These are phyloP conservation scores for Podiceps cristatus DNA, from an alignment of 2,113 vertebrate genomes.

Conservation along the genomic window DNA sequence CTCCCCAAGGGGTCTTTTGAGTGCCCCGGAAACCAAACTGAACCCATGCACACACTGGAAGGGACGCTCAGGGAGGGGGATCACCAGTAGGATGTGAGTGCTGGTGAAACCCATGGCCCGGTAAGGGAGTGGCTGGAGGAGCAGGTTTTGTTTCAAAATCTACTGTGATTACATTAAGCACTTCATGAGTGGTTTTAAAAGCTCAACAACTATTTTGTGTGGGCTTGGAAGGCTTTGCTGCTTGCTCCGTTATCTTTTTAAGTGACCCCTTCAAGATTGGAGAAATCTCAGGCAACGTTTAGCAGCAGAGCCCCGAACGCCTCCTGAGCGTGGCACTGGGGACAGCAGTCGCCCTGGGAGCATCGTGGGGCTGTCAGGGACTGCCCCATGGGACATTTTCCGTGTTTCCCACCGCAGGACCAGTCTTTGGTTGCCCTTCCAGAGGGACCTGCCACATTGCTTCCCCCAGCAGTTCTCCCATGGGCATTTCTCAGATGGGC, in stretches of 20 bases:
- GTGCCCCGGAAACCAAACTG: not conserved
- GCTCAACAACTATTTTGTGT: not conserved
- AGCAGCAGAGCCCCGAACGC: not conserved
- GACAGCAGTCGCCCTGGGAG: rapidly evolving
- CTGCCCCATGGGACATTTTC: not conserved
- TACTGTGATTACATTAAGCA: not conserved
- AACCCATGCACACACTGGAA: not conserved
- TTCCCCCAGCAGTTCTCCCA: not conserved
- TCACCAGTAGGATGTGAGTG: not conserved
- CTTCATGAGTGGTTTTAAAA: not conserved
- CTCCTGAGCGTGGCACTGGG: not conserved
- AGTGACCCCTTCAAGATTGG: not conserved
- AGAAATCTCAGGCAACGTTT: not conserved
- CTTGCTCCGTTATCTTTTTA: not conserved
- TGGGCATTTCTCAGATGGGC: not conserved
- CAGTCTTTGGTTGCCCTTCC: not conserved
- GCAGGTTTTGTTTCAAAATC: conserved; percentile 45
- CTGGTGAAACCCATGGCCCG: not conserved
- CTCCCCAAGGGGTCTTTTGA: not conserved
- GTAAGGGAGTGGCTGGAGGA: not conserved
- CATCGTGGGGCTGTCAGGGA: rapidly evolving
- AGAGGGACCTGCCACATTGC: not conserved
- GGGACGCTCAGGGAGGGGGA: not conserved
- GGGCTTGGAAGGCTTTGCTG: not conserved
- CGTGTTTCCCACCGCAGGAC: not conserved